phyloP scores from a whole-genome alignment of 2,888 invertebrate genomes.

The Drosophila kambysellisi region DNA sequence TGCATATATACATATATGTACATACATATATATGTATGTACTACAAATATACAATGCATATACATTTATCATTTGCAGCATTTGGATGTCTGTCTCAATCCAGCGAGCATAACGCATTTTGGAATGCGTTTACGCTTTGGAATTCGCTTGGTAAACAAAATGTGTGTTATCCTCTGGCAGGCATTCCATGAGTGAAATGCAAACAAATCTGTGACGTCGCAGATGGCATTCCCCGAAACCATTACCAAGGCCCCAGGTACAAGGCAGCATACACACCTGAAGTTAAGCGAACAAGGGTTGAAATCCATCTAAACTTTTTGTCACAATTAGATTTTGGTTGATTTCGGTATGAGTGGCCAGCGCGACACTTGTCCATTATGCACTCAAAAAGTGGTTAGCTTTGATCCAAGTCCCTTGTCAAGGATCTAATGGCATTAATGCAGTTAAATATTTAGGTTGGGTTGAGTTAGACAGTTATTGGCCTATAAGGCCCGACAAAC shows the following conservation, averaged over 20 bases:
- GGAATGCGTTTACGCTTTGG: conserved; percentile 51
- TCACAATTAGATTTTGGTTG: not conserved
- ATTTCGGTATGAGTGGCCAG: not conserved
- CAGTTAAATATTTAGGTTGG: not conserved
- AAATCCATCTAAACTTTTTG: not conserved
- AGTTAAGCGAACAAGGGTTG: not conserved
- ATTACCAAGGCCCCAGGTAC: not conserved
- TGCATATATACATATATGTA: not conserved
- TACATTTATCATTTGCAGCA: conserved; percentile 12
- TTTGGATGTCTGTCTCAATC: conserved; percentile 19
- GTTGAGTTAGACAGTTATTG: not conserved
- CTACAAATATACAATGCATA: conserved; percentile 2
- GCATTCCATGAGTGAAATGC: conserved; percentile 27
- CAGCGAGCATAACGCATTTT: conserved; percentile 25
- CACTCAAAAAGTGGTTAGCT: not conserved
- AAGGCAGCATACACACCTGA: conserved; percentile 4
- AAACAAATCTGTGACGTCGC: conserved; percentile 43
- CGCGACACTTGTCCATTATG: conserved; percentile 16
- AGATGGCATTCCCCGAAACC: conserved; percentile 12
- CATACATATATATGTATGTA: not conserved
- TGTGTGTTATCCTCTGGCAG: conserved; percentile 3
- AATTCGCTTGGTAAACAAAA: conserved; percentile 26
- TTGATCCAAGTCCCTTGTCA: conserved; percentile 9
- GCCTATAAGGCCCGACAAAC: not conserved
- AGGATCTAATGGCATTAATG: not conserved